Conservation (phyloP, 2,113 vertebrate genomes). For the Syrrhaptes paradoxus region DNA sequence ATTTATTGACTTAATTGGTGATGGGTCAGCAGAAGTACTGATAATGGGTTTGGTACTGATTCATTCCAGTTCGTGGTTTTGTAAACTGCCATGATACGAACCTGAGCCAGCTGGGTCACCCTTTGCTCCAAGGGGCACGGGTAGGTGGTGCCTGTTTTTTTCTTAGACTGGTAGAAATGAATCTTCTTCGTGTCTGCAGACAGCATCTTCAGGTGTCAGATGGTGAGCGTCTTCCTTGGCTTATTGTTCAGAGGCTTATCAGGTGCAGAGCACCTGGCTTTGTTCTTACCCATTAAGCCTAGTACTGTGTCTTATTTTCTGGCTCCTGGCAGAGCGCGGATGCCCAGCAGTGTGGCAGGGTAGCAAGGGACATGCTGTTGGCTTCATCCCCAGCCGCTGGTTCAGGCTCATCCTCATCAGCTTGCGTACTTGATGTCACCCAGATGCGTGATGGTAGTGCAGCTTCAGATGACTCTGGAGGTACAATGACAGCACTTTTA, state of each 20-base stretch:
- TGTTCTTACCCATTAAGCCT: background rate
- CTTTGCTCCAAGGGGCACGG: background rate
- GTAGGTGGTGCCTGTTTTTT: background rate
- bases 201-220: background rate
- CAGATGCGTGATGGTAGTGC: too few species aligned
- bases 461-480: background rate
- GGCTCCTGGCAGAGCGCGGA: background rate
- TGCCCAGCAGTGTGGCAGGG: background rate
- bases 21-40: background rate
- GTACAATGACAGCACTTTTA: background rate
- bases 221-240: background rate
- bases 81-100: background rate
- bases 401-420: background rate
- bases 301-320: background rate
- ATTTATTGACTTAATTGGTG: background rate
- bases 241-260: background rate
- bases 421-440: accelerated
- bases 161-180: background rate
- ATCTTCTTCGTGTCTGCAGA: background rate
- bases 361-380: background rate
- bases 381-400: background rate
- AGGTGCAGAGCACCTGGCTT: background rate
- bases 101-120: background rate
- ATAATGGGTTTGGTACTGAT: background rate
- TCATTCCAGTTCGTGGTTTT: background rate